Conservation (phyloP, 2,888 invertebrate genomes). For the Caenorhabditis auriculariae region DNA sequence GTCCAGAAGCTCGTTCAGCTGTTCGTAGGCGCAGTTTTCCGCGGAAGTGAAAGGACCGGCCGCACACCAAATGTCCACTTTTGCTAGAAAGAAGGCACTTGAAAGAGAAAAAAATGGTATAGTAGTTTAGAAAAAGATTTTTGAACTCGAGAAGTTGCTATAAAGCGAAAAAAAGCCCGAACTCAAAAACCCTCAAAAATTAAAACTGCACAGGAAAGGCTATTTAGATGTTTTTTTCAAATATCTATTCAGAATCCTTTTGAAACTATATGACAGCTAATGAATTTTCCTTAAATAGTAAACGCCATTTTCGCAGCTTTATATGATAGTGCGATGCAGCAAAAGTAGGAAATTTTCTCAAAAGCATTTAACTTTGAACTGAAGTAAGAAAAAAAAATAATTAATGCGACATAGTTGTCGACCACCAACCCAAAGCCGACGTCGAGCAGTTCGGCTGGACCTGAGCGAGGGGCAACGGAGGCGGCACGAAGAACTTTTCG, state of each 20-base stretch:
- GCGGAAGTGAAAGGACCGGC: slow-evolving; percentile 29
- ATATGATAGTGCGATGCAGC: not conserved
- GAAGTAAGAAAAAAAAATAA: too few species aligned
- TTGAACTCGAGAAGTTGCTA: not conserved
- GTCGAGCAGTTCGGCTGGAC: not conserved
- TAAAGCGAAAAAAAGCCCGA: not conserved
- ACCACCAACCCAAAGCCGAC: not conserved
- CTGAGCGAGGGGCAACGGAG: not conserved
- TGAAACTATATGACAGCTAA: too few species aligned
- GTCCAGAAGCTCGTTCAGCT: slow-evolving; percentile 28
- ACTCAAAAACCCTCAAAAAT: too few species aligned
- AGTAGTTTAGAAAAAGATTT: not conserved
- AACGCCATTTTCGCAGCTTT: not conserved
- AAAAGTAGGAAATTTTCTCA: not conserved
- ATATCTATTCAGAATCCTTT: not conserved
- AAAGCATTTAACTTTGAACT: too few species aligned
- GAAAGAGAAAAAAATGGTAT: not conserved
- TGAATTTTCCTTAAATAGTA: too few species aligned
- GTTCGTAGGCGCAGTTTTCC: slow-evolving; percentile 29
- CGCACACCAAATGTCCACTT: slow-evolving; percentile 26
- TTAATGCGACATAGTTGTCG: too few species aligned
- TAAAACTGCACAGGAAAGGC: too few species aligned
- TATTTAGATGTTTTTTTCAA: not conserved
- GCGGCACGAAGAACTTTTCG: slow-evolving; percentile 10
- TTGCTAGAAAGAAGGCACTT: not conserved